Base-by-base conservation (phyloP, 53 echinoderm and acorn worm genomes). In the Astropecten irregularis region DNA sequence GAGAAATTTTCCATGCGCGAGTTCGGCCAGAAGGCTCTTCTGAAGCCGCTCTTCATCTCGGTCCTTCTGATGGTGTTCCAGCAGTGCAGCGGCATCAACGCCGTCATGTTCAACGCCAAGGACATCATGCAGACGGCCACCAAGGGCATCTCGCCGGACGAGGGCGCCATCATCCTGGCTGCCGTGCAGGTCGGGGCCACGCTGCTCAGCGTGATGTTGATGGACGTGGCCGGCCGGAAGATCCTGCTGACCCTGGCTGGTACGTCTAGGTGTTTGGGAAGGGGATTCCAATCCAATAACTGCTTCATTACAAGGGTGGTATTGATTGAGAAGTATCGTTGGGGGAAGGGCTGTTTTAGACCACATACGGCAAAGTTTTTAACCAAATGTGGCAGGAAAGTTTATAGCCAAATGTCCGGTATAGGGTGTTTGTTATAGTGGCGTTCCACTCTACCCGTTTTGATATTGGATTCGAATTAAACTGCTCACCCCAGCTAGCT, bases 81-180 rank as follows among this genome's bases (percentile, higher is more conserved):
- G 82, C 97, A 97, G 79, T 97, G 90, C 62, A 90, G 97, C 31
- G 97, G 96, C 38, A 97, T 97, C 77, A 97, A 97, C 46, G 94
- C 97, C 6, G 92, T 97, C 73, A 94, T 94, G 92, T 97, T 94
- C 88, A 92, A 97, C 76, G 90, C 94, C 20, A 94, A 94, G 22
- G 81, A 77, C 37, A 97, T 94, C 60, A 94, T 97, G 86, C 14
- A 71, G 61, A 88, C 76, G 50, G 92, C 97, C 3, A 89, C 55
- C 18, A 46, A 84, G 28, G 66, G 79, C 11, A 71, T 92, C 28
- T 69, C 92, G 64, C 26, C 92, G 15, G 84, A 94, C 34, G 73
- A 52, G 29, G 84, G 91, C 50, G 88, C 92, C 28, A 85, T 97
- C 21, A 85, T 97, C 33, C 63, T 94, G 16, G 92, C 85, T 3